A percentile compares a stretch with the other conserved stretches of the same genome.
Conservation (phyloP, 2,113 vertebrate genomes). For the Clupea harengus region DNA sequence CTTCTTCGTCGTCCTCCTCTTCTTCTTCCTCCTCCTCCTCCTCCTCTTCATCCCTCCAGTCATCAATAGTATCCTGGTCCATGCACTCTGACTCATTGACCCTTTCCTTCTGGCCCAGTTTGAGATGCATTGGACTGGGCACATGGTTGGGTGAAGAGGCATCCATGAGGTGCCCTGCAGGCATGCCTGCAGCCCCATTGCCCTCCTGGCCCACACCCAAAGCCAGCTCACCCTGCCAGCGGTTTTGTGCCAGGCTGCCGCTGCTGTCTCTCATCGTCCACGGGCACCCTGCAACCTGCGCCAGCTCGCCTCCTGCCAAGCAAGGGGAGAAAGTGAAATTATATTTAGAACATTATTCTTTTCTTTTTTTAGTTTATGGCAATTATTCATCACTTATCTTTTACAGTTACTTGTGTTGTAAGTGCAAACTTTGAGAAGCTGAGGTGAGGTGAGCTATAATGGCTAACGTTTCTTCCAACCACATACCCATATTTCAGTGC, state of each 20-base stretch:
- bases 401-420: neutral
- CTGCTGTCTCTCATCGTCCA: conserved; percentile 80
- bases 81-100: conserved; percentile 64
- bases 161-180: conserved; percentile 69
- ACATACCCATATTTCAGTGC: neutral
- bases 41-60: conserved; percentile 49
- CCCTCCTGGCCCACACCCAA: conserved; percentile 72
- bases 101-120: conserved; percentile 66
- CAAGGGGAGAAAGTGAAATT: neutral
- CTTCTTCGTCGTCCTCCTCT: conserved; percentile 57
- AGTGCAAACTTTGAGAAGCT: neutral
- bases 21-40: conserved; percentile 55
- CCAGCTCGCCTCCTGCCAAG: conserved; percentile 71
- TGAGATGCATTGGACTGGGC: conserved; percentile 66
- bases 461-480: neutral
- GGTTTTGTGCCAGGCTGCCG: conserved; percentile 75
- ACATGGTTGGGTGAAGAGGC: conserved; percentile 68
- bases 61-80: conserved; percentile 55
- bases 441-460: neutral
- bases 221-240: conserved; percentile 77
- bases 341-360: neutral
- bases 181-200: conserved; percentile 67
- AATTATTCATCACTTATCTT: neutral
- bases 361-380: neutral
- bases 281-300: conserved; percentile 76